Conservation (phyloP, 2,113 vertebrate genomes). For the Corythornis madagascariensis region DNA sequence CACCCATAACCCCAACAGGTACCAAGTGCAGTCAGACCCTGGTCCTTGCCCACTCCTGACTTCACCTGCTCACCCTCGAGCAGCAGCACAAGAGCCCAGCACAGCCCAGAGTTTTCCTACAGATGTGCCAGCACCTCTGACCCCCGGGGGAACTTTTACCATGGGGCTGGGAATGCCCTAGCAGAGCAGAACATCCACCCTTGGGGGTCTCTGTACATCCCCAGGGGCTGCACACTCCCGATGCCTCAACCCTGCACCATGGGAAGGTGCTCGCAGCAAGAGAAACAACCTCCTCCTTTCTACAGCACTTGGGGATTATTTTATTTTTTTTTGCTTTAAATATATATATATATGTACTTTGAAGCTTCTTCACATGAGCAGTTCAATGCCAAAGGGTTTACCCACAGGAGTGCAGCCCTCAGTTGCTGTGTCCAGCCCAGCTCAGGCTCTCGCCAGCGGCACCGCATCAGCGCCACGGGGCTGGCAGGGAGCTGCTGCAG, state of each 20-base stretch:
- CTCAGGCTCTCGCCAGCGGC: neutral
- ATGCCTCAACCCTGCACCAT: neutral
- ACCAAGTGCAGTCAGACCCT: neutral
- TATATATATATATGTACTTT: rapidly evolving
- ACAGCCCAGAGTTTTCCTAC: neutral
- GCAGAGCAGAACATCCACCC: neutral
- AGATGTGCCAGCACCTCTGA: neutral
- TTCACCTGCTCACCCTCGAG: rapidly evolving
- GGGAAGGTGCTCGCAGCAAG: rapidly evolving
- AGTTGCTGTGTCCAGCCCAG: neutral
- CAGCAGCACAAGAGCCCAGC: rapidly evolving
- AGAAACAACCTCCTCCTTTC: neutral
- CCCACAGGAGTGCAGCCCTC: neutral
- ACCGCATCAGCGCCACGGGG: rapidly evolving
- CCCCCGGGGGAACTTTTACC: rapidly evolving
- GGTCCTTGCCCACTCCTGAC: neutral
- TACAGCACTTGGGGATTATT: rapidly evolving
- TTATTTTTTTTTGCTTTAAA: no score
- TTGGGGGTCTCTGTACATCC: neutral
- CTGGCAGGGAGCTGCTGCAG: rapidly evolving
- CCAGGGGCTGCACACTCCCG: neutral
- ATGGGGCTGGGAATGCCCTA: neutral
- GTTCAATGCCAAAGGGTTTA: neutral
- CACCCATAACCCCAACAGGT: neutral
- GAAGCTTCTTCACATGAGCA: rapidly evolving